A percentile compares a stretch with the other conserved stretches of the same genome.
Conservation (phyloP, 2,888 invertebrate genomes). For the Mythimna vitellina region DNA sequence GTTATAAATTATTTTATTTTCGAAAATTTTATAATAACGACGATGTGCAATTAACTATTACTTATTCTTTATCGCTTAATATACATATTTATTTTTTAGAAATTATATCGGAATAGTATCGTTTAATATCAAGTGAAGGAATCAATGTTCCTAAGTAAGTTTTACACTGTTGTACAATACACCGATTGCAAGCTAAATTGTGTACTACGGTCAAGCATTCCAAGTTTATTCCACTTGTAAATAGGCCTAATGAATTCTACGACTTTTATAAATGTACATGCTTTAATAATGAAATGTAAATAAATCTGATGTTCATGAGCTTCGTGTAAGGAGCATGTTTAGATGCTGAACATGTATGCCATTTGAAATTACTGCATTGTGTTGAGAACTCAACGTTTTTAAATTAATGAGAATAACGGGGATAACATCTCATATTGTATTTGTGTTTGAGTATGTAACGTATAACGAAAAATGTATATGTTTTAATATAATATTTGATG, state of each 20-base stretch:
- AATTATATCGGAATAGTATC: slow-evolving; percentile 83
- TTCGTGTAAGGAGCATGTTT: slow-evolving; percentile 80
- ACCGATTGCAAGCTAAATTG: slow-evolving; percentile 81
- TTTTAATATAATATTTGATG: slow-evolving; percentile 91
- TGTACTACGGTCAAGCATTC: slow-evolving; percentile 88
- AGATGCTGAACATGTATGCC: slow-evolving; percentile 81
- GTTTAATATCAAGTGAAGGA: slow-evolving; percentile 76
- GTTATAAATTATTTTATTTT: slow-evolving; percentile 82
- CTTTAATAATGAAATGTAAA: slow-evolving; percentile 87
- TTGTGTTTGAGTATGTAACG: slow-evolving; percentile 89
- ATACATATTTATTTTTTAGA: slow-evolving; percentile 89
- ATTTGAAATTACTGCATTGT: slow-evolving; percentile 80
- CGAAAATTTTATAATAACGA: slow-evolving; percentile 84
- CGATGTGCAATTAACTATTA: slow-evolving; percentile 88
- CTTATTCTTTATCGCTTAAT: slow-evolving; percentile 88
- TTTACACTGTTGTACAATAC: slow-evolving; percentile 83
- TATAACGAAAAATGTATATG: slow-evolving; percentile 90
- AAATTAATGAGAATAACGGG: slow-evolving; percentile 85
- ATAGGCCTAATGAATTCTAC: slow-evolving; percentile 89
- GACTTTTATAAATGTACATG: slow-evolving; percentile 85
- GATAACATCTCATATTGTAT: slow-evolving; percentile 91
- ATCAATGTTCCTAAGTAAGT: slow-evolving; percentile 87
- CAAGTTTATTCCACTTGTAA: slow-evolving; percentile 90
- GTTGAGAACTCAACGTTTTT: slow-evolving; percentile 83
- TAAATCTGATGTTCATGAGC: slow-evolving; percentile 83